Conservation (phyloP, 1,140 invertebrate genomes). For the Drosophila lacteicornis region DNA sequence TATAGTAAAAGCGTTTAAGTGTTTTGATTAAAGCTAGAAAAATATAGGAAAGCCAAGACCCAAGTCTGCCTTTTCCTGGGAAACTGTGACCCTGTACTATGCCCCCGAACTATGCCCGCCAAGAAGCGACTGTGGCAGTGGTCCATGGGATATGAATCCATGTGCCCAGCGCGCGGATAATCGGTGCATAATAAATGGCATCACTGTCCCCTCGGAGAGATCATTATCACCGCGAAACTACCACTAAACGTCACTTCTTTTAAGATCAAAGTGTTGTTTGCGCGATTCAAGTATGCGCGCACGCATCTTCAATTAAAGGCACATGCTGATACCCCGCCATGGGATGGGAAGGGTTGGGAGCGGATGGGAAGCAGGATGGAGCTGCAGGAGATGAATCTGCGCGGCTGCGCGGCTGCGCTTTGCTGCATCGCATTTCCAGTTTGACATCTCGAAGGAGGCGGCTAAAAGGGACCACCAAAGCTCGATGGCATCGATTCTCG, state of each 20-base stretch:
- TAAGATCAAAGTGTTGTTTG: conserved; percentile 84
- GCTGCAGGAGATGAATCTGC: conserved; percentile 17
- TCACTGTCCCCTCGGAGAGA: conserved; percentile 81
- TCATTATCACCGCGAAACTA: conserved; percentile 83
- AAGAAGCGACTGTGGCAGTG: too few species aligned
- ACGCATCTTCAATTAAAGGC: conserved; percentile 84
- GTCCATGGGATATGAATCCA: neutral
- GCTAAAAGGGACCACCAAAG: conserved; percentile 13
- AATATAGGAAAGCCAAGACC: too few species aligned
- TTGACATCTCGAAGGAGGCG: conserved; percentile 36
- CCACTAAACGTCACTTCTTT: conserved; percentile 84
- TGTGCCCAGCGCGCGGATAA: conserved; percentile 39
- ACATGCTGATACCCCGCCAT: conserved; percentile 45
- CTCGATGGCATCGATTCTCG: conserved; percentile 11
- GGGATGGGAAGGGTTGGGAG: too few species aligned
- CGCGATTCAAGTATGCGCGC: conserved; percentile 79
- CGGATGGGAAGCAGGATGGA: neutral
- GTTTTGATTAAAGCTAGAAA: too few species aligned
- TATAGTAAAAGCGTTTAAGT: too few species aligned
- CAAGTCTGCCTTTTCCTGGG: too few species aligned
- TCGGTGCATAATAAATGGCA: conserved; percentile 79
- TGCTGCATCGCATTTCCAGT: conserved; percentile 58
- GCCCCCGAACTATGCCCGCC: too few species aligned
- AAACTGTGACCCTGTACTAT: too few species aligned
- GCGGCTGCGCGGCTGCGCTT: conserved; percentile 7